These are phyloP conservation scores for Sebastes trivittatus DNA, from an alignment of 2,797 vertebrate genomes.

Conservation along the genomic window DNA sequence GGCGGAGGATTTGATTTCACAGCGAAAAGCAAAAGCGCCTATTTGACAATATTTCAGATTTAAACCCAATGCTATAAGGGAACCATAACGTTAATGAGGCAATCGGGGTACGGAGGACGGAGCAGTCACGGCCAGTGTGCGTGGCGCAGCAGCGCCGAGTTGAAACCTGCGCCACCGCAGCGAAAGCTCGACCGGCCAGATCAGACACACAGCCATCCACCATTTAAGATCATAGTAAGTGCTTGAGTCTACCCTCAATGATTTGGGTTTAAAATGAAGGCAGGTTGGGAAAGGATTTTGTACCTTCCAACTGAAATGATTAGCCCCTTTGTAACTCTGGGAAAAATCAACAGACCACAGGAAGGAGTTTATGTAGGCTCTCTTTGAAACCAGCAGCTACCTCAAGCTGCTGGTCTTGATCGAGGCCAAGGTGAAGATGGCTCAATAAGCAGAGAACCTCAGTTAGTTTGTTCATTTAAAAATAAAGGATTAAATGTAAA, in stretches of 20 bases:
- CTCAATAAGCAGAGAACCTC: background rate
- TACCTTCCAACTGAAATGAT: constrained; percentile 88
- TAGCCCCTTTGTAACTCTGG: constrained; percentile 64
- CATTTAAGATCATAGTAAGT: too few relatives aligned
- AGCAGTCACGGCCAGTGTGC: too few relatives aligned
- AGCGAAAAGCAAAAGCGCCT: too few relatives aligned
- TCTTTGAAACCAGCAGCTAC: constrained; percentile 92
- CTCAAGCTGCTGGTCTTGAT: constrained; percentile 89
- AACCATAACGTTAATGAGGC: too few relatives aligned
- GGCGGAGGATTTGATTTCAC: too few relatives aligned
- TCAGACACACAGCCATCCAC: too few relatives aligned
- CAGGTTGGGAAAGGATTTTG: constrained; percentile 41
- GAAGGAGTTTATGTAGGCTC: constrained; percentile 89
- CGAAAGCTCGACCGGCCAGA: too few relatives aligned
- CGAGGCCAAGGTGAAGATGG: constrained; percentile 74
- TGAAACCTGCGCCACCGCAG: too few relatives aligned
- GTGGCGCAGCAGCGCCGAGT: background rate
- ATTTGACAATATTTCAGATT: too few relatives aligned
- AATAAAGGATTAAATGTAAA: background rate
- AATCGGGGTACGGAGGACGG: too few relatives aligned
- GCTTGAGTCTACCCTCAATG: background rate
- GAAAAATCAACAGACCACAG: constrained; percentile 88
- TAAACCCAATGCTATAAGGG: too few relatives aligned
- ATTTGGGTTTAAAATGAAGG: background rate
- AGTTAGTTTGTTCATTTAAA: background rate